Base-by-base conservation (phyloP, 1,140 invertebrate species). In the Stegodyphus dumicola region DNA sequence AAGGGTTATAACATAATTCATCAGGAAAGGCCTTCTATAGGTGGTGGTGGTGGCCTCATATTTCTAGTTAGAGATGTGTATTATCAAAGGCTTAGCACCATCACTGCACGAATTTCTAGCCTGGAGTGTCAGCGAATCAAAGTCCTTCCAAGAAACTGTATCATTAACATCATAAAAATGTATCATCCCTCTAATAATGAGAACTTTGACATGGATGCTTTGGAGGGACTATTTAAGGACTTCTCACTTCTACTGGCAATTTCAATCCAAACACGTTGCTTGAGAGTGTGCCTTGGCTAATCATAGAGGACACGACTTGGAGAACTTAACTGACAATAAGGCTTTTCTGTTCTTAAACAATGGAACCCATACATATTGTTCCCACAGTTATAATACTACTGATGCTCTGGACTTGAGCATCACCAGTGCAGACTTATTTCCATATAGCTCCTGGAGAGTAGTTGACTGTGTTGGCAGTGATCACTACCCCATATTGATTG, bases 1-100 rank as follows among this genome's bases (percentile, higher is more conserved):
- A 78, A 78, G 18, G 65, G n/a, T 15, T 67, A 53, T 18, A 78
- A 78, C 7, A 53, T 65, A 11, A 17, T 78, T 53, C n/a, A 17
- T 7, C 56, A 78, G 7, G 33, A 69, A 15, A 53, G 7, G 11
- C 7, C 17, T 33, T 64, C 56, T 9, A 71, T 2, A 10, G 49
- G 76, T 53, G 76, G 76, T 18, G 49, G 76, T 53, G 76, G 76
- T 6, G 76, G 60, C 18, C 49, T 69, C 7, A 6, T 54, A n/a
- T 78, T 69, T 33, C 64, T 78, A 53, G 6, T 78, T 53, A 78
- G 65, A 78, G 33, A 69, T 78, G 64, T 78, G 49, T 15, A 78
- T 11, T 78, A 66, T 33, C 33, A 70, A 33, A 11, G n/a, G 18
- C 33, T 69, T 9, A 7, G 17, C 11, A 6, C 6, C 7, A 65